phyloP scores from a whole-genome alignment of 2,113 vertebrate species.

The Corythoichthys haematopterus region DNA sequence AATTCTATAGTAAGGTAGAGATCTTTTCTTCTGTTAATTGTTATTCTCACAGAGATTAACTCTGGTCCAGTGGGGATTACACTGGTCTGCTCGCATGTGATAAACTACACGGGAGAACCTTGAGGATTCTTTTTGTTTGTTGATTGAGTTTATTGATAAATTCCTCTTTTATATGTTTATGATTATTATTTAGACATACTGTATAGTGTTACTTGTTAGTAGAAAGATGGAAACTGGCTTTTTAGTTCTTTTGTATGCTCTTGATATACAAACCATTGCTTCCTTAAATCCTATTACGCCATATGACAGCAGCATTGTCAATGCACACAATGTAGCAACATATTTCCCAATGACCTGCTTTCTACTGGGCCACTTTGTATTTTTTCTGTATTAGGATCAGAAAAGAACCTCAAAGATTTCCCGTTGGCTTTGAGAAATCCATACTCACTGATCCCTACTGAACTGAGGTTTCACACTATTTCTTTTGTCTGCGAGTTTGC shows the following conservation, averaged over 20 bases:
- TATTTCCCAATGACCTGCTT: not conserved
- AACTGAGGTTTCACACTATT: not conserved
- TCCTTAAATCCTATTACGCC: not conserved
- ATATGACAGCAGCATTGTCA: not conserved
- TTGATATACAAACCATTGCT: no score
- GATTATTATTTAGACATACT: no score
- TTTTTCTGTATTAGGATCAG: not conserved
- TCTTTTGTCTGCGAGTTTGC: not conserved
- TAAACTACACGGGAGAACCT: not conserved
- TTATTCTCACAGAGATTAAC: conserved; percentile 12
- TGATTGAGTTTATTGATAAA: no score
- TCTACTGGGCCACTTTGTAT: not conserved
- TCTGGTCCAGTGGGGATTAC: not conserved
- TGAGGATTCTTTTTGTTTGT: not conserved
- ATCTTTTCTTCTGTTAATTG: conserved; percentile 13
- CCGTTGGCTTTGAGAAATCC: conserved; percentile 7
- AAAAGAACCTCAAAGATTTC: conserved; percentile 7
- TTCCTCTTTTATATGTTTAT: no score
- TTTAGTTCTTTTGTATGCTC: no score
- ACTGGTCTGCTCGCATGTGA: not conserved
- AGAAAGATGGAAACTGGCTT: no score
- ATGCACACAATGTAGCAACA: not conserved
- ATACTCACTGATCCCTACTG: conserved; percentile 7
- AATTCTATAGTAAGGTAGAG: conserved; percentile 2
- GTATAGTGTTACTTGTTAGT: no score